Evolutionary conservation across 2,113 vertebrate genomes (phyloP).

Genomic region (Tenrec ecaudatus): DNA sequence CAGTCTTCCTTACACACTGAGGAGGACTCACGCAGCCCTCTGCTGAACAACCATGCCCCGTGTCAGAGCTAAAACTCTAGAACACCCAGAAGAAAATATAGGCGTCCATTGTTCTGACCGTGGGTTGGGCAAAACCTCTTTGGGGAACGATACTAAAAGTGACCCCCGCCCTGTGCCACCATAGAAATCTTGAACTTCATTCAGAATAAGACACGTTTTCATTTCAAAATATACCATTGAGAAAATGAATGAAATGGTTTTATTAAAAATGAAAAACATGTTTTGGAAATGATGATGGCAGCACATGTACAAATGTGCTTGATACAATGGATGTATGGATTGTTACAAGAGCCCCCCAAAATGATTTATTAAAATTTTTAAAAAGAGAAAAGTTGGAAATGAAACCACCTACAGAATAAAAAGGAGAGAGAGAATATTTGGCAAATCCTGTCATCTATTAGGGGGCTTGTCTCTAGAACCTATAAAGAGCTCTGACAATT

Average conservation of each 20-base stretch:
- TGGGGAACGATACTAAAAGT: background rate
- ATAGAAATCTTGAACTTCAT: background rate
- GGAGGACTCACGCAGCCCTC: background rate
- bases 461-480: background rate
- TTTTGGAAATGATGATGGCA: too few relatives aligned
- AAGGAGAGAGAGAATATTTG: background rate
- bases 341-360: too few relatives aligned
- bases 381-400: too few relatives aligned
- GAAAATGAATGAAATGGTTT: background rate
- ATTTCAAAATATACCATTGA: background rate
- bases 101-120: background rate
- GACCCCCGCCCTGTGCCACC: background rate
- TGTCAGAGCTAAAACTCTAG: background rate
- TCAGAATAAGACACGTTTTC: background rate
- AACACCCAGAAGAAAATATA: background rate
- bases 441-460: background rate
- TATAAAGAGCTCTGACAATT: background rate
- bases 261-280: too few relatives aligned
- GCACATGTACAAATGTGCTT: too few relatives aligned
- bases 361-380: too few relatives aligned
- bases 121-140: background rate
- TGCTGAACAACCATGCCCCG: background rate
- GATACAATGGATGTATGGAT: too few relatives aligned
- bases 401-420: too few relatives aligned
- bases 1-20: background rate